A percentile compares a stretch with the other conserved stretches of the same genome.
Evolutionary conservation across 2,888 invertebrate genomes (phyloP).

Genomic region (Priocnemis perturbator): DNA sequence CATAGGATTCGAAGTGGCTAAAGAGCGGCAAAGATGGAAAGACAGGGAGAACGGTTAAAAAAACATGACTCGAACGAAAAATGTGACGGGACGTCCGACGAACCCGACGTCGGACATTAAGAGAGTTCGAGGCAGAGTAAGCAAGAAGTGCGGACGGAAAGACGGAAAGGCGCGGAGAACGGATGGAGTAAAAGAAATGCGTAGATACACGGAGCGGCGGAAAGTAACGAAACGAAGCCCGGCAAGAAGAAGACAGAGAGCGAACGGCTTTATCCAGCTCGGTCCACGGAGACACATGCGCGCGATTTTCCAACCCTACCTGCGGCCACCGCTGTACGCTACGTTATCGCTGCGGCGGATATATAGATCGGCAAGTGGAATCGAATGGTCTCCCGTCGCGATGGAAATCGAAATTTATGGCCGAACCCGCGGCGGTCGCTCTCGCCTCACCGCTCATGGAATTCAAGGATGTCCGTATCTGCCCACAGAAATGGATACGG

Average conservation of each 20-base stretch:
- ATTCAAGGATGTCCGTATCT: constrained; percentile 49
- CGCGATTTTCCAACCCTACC: constrained; percentile 40
- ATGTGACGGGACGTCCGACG: too few relatives aligned
- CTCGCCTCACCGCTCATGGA: constrained; percentile 38
- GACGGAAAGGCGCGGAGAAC: too few relatives aligned
- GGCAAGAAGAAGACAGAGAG: constrained; percentile 5
- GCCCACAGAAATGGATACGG: constrained; percentile 21
- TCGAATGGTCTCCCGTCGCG: constrained; percentile 56
- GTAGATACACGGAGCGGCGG: background rate
- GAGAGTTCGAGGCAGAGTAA: too few relatives aligned
- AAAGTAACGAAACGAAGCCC: background rate
- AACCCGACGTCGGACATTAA: too few relatives aligned
- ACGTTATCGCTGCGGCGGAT: constrained; percentile 30
- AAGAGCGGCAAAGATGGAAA: too few relatives aligned
- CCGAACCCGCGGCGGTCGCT: constrained; percentile 32
- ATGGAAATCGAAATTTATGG: constrained; percentile 63
- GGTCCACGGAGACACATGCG: constrained; percentile 39
- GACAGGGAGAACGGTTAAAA: too few relatives aligned
- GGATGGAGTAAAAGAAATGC: background rate
- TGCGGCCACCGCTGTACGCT: constrained; percentile 17
- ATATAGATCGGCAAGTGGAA: constrained; percentile 55
- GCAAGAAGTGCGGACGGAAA: too few relatives aligned
- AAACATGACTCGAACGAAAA: too few relatives aligned
- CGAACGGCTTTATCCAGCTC: constrained; percentile 15
- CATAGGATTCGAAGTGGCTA: too few relatives aligned